Evolutionary conservation across 2,888 invertebrate genomes (phyloP).

Genomic region (Caenorhabditis sinica): DNA sequence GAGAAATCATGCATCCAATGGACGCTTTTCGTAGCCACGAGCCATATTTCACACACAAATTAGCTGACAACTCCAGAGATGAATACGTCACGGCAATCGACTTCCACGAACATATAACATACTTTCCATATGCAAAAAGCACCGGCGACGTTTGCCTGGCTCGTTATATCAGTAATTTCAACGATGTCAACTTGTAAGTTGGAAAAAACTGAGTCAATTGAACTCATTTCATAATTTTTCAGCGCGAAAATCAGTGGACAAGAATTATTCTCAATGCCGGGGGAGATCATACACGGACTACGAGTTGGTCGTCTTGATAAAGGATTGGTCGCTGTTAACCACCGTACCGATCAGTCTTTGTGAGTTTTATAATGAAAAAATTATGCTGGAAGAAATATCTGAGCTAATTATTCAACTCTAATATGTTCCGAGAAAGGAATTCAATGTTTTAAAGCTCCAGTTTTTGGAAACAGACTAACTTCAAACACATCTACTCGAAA

Average conservation of each 20-base stretch:
- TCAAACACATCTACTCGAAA: no score
- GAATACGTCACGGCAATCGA: constrained; percentile 62
- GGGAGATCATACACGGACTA: constrained; percentile 45
- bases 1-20: constrained; percentile 63
- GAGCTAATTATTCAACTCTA: no score
- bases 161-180: constrained; percentile 63
- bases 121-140: constrained; percentile 60
- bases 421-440: no score
- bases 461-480: no score
- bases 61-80: constrained; percentile 31
- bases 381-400: neutral
- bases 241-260: constrained; percentile 63
- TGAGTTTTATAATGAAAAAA: constrained; percentile 11
- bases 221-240: constrained; percentile 8
- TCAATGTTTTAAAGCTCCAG: no score
- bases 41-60: constrained; percentile 48
- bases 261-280: constrained; percentile 41
- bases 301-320: constrained; percentile 51
- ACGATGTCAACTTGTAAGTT: constrained; percentile 64
- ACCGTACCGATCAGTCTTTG: constrained; percentile 43
- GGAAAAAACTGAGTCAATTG: neutral
- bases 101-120: constrained; percentile 61
- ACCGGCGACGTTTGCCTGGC: constrained; percentile 54
- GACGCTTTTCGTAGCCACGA: constrained; percentile 32
- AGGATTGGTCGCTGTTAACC: constrained; percentile 52